Conservation (phyloP, 1,140 invertebrate genomes). For the Propsilocerus akamusi region DNA sequence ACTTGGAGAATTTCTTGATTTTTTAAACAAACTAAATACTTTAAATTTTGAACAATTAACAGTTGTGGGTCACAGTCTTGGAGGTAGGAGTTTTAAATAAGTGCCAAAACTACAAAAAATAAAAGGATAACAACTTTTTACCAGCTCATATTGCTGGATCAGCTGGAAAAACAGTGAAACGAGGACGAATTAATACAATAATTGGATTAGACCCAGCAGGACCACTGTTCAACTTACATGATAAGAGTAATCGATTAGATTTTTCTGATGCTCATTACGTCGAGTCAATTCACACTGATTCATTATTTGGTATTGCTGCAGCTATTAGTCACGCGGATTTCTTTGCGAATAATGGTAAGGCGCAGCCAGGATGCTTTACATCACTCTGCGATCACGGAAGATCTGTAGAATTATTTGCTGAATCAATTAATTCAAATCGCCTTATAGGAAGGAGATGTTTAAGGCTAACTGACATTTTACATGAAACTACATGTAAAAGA, state of each 20-base stretch:
- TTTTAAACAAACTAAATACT: slow-evolving; percentile 8
- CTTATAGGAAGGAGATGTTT: not conserved
- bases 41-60: slow-evolving; percentile 24
- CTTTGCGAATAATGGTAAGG: slow-evolving; percentile 43
- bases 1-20: not conserved
- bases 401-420: not conserved
- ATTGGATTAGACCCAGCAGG: slow-evolving; percentile 32
- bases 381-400: not conserved
- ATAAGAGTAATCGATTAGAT: slow-evolving; percentile 37
- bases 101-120: too few species aligned
- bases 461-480: not conserved
- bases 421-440: not conserved
- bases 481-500: not conserved
- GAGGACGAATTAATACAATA: slow-evolving; percentile 12
- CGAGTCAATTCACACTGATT: slow-evolving; percentile 55
- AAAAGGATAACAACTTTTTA: too few species aligned
- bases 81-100: too few species aligned
- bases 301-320: slow-evolving; percentile 33
- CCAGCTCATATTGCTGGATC: slow-evolving; percentile 46
- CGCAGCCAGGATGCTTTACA: slow-evolving; percentile 44
- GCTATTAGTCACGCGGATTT: slow-evolving; percentile 49
- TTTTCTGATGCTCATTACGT: slow-evolving; percentile 44
- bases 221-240: slow-evolving; percentile 28
- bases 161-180: slow-evolving; percentile 24
- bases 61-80: slow-evolving; percentile 46